Conservation (phyloP, 92 coral and sea anemone species). For the Parazoanthus darwini region DNA sequence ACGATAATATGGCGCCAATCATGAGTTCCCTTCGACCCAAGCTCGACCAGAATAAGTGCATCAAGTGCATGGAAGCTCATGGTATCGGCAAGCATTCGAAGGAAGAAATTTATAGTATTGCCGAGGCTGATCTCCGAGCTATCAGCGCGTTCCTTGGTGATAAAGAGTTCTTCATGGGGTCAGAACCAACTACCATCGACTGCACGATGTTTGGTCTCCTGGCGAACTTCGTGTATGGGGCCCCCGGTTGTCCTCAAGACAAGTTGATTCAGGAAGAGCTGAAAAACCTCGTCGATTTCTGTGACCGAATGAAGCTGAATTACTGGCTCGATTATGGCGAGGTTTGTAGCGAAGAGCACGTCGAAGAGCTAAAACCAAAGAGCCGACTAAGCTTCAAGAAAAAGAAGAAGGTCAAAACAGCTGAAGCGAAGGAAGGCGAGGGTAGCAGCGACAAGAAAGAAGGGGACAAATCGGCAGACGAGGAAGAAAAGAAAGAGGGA, state of each 20-base stretch:
- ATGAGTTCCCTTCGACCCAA: slow-evolving; percentile 86
- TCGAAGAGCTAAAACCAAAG: slow-evolving; percentile 86
- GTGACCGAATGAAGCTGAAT: slow-evolving; percentile 91
- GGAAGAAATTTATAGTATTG: slow-evolving; percentile 93
- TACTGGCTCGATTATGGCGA: slow-evolving; percentile 96
- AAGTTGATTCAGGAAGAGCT: slow-evolving; percentile 83
- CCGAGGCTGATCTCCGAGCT: slow-evolving; percentile 88
- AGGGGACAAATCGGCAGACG: slow-evolving; percentile 55
- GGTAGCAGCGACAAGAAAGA: slow-evolving; percentile 59
- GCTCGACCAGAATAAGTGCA: slow-evolving; percentile 95
- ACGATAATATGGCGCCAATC: slow-evolving; percentile 90
- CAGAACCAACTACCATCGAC: slow-evolving; percentile 88
- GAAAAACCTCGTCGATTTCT: slow-evolving; percentile 82
- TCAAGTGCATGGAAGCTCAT: slow-evolving; percentile 96
- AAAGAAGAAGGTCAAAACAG: slow-evolving; percentile 72
- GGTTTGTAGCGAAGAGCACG: slow-evolving; percentile 85
- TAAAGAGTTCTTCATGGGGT: slow-evolving; percentile 95
- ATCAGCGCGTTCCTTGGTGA: slow-evolving; percentile 77
- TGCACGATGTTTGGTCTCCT: slow-evolving; percentile 95
- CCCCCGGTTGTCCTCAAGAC: slow-evolving; percentile 88
- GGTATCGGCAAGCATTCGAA: slow-evolving; percentile 95
- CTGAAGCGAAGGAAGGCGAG: slow-evolving; percentile 49
- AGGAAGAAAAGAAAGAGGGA: slow-evolving; percentile 51
- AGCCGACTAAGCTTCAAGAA: slow-evolving; percentile 79
- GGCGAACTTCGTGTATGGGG: slow-evolving; percentile 85